Percentiles rank a stretch among this genome's conserved stretches.
Evolutionary conservation across 2,113 vertebrate species (phyloP).

Genomic region (Brienomyrus brachyistius): DNA sequence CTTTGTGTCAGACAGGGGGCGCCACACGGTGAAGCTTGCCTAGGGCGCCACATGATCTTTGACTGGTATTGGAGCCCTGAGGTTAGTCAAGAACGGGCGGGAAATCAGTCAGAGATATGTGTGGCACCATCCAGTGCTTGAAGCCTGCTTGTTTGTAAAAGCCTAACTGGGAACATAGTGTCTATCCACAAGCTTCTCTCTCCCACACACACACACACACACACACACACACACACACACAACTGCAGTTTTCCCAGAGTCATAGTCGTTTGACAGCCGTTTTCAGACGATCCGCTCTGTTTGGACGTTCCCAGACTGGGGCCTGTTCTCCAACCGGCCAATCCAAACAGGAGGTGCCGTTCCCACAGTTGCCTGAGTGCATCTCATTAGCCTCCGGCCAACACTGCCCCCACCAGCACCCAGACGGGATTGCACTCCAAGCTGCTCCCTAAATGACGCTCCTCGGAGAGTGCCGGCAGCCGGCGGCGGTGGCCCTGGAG

Average conservation of each 20-base stretch:
- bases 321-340: background rate
- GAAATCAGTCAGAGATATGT: constrained; percentile 17
- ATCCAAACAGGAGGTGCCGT: background rate
- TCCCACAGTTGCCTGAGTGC: background rate
- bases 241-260: background rate
- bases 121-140: constrained; percentile 23
- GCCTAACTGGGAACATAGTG: constrained; percentile 42
- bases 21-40: background rate
- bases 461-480: background rate
- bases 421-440: background rate
- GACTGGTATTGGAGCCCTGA: constrained; percentile 28
- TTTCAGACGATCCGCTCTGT: background rate
- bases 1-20: background rate
- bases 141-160: constrained; percentile 31
- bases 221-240: constrained; percentile 1
- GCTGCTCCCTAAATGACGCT: background rate
- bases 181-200: constrained; percentile 18
- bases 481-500: background rate
- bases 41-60: background rate
- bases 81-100: constrained; percentile 27
- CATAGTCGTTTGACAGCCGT: background rate
- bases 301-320: background rate
- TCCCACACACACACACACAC: constrained; percentile 4
- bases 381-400: background rate
- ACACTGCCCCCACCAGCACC: background rate